These are phyloP conservation scores for Motacilla tschutschensis DNA, from an alignment of 2,113 vertebrate genomes.

Conservation along the genomic window DNA sequence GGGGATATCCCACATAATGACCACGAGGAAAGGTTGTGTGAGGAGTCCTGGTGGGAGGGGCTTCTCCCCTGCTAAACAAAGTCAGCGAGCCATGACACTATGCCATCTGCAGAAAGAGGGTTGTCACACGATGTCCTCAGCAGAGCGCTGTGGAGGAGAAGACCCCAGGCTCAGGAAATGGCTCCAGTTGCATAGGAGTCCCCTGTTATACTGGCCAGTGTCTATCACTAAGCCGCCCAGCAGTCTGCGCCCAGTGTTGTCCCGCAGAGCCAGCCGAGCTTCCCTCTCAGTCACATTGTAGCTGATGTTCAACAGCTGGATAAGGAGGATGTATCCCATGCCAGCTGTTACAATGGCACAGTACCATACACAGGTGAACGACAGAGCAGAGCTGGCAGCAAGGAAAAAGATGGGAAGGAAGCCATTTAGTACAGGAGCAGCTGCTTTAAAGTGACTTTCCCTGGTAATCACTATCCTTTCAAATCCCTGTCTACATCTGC, in stretches of 20 bases:
- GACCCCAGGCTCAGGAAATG: slow-evolving; percentile 85
- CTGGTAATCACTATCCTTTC: slow-evolving; percentile 47
- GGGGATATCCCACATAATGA: background rate
- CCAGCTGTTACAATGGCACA: slow-evolving; percentile 87
- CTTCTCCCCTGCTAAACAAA: background rate
- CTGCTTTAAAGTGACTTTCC: slow-evolving; percentile 37
- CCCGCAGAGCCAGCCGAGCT: slow-evolving; percentile 83
- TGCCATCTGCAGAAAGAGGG: background rate
- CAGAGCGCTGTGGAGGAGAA: slow-evolving; percentile 25
- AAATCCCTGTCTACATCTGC: slow-evolving; percentile 56
- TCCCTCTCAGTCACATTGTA: slow-evolving; percentile 94
- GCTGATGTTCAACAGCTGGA: slow-evolving; percentile 93
- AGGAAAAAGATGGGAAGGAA: slow-evolving; percentile 46
- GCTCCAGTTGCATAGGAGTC: slow-evolving; percentile 86
- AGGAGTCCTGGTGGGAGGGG: background rate
- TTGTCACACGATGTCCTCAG: slow-evolving; percentile 83
- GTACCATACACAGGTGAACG: slow-evolving; percentile 97
- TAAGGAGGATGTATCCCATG: slow-evolving; percentile 87
- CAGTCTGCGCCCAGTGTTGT: slow-evolving; percentile 78
- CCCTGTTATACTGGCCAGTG: slow-evolving; percentile 82
- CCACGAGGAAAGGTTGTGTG: background rate
- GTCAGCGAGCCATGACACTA: background rate
- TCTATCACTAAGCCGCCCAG: slow-evolving; percentile 90
- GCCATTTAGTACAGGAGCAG: slow-evolving; percentile 50
- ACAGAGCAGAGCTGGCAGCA: slow-evolving; percentile 82